phyloP scores from a whole-genome alignment of 1,140 invertebrate genomes.

The Nomia melanderi region DNA sequence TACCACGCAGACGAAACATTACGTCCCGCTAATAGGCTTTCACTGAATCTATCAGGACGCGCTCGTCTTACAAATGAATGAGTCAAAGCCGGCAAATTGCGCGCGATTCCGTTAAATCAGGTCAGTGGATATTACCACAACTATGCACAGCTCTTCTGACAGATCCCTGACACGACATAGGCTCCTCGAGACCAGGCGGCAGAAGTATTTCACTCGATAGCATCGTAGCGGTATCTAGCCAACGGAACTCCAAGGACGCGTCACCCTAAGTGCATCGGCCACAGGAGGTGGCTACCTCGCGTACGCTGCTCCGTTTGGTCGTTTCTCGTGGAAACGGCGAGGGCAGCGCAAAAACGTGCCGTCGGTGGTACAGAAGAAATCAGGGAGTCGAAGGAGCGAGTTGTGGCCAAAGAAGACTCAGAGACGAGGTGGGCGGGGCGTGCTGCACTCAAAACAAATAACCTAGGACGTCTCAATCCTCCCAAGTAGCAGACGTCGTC shows the following conservation, averaged over 20 bases:
- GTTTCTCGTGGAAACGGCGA: background rate
- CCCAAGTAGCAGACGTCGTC: constrained; percentile 56
- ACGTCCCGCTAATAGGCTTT: no score
- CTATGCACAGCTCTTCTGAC: constrained; percentile 6
- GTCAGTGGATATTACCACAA: constrained; percentile 12
- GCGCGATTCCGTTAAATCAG: constrained; percentile 23
- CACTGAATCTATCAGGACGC: background rate
- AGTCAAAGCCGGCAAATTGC: constrained; percentile 19
- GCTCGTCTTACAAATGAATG: background rate
- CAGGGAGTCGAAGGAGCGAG: background rate
- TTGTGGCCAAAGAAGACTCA: constrained; percentile 40
- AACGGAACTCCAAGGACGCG: constrained; percentile 41
- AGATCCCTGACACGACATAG: constrained; percentile 2
- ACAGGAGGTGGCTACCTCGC: constrained; percentile 15
- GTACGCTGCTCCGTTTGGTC: constrained; percentile 11
- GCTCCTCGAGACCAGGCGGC: constrained; percentile 15
- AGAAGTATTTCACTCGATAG: constrained; percentile 10
- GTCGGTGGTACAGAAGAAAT: constrained; percentile 21
- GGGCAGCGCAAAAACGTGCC: constrained; percentile 31
- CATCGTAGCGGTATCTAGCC: background rate
- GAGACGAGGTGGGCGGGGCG: constrained; percentile 69
- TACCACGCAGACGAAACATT: no score
- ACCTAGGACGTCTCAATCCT: constrained; percentile 73
- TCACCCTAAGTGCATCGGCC: constrained; percentile 42
- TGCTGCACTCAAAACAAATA: constrained; percentile 74